phyloP scores from a whole-genome alignment of 2,113 vertebrate genomes.

The Onychorhynchus coronatus region DNA sequence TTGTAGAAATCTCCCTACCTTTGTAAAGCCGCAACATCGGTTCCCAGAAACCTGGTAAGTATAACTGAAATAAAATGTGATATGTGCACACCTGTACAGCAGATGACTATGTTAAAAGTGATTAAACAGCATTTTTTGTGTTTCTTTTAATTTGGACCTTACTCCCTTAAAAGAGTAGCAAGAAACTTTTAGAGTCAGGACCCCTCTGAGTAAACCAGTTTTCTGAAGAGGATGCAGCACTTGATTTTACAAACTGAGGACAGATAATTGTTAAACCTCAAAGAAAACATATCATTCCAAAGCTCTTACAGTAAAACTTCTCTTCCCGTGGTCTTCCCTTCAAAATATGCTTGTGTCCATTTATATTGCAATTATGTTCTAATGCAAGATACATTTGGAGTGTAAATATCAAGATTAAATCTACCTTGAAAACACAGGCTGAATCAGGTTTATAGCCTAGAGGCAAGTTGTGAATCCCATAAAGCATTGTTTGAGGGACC shows the following conservation, averaged over 20 bases:
- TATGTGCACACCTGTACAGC: conserved; percentile 74
- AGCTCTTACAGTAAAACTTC: conserved; percentile 8
- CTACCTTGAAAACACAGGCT: conserved; percentile 70
- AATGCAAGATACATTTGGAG: conserved; percentile 22
- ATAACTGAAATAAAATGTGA: conserved; percentile 63
- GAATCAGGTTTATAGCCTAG: conserved; percentile 74
- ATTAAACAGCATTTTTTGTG: conserved; percentile 51
- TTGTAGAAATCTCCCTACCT: conserved; percentile 16
- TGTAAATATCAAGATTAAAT: conserved; percentile 68
- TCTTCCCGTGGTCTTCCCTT: neutral
- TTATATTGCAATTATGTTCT: conserved; percentile 42
- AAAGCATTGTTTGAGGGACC: conserved; percentile 80
- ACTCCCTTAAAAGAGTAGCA: conserved; percentile 26
- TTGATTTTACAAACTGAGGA: conserved; percentile 45
- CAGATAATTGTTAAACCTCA: conserved; percentile 56
- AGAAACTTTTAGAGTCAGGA: conserved; percentile 7
- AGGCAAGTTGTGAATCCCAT: conserved; percentile 78
- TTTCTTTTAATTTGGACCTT: conserved; percentile 62
- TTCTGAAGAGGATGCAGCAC: conserved; percentile 59
- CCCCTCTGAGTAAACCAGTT: conserved; percentile 30
- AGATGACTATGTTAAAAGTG: conserved; percentile 71
- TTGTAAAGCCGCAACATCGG: conserved; percentile 24
- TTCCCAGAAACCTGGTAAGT: conserved; percentile 54
- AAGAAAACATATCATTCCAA: neutral
- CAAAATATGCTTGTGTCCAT: conserved; percentile 13